Conservation (phyloP, 2,888 invertebrate species). For the Hecatera dysodea region DNA sequence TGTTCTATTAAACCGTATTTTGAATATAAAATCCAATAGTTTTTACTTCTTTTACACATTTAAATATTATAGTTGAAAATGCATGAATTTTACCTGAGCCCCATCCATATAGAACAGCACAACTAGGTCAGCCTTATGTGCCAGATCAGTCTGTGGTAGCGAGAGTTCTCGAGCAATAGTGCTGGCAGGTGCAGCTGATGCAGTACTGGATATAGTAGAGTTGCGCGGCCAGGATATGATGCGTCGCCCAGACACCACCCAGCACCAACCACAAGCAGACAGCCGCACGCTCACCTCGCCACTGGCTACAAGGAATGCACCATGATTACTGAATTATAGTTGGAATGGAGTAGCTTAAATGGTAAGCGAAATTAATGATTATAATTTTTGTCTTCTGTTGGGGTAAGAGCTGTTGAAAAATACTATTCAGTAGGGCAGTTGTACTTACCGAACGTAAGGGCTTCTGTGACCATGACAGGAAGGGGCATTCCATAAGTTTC, state of each 20-base stretch:
- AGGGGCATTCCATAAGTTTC: slow-evolving; percentile 95
- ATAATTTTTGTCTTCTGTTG: neutral
- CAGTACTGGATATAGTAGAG: slow-evolving; percentile 64
- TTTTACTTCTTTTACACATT: neutral
- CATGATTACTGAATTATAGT: neutral
- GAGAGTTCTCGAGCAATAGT: slow-evolving; percentile 95
- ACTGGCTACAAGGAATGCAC: slow-evolving; percentile 79
- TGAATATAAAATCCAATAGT: neutral
- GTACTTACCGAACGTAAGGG: slow-evolving; percentile 94
- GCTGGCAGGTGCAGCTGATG: slow-evolving; percentile 72
- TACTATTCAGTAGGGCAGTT: neutral
- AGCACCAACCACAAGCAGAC: slow-evolving; percentile 94
- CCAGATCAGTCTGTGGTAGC: slow-evolving; percentile 97
- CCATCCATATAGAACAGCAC: slow-evolving; percentile 92
- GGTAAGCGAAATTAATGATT: neutral
- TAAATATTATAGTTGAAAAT: neutral
- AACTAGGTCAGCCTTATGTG: slow-evolving; percentile 96
- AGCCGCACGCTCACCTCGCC: slow-evolving; percentile 92
- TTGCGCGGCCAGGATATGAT: slow-evolving; percentile 96
- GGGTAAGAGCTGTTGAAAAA: neutral
- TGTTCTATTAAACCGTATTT: neutral
- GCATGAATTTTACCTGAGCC: slow-evolving; percentile 80
- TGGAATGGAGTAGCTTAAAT: too few relatives aligned
- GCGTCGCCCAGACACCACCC: slow-evolving; percentile 96
- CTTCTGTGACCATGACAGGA: slow-evolving; percentile 97